A percentile compares a stretch with the other conserved stretches of the same genome.
phyloP scores from a whole-genome alignment of 2,888 invertebrate genomes.

The Drosophila borborema region DNA sequence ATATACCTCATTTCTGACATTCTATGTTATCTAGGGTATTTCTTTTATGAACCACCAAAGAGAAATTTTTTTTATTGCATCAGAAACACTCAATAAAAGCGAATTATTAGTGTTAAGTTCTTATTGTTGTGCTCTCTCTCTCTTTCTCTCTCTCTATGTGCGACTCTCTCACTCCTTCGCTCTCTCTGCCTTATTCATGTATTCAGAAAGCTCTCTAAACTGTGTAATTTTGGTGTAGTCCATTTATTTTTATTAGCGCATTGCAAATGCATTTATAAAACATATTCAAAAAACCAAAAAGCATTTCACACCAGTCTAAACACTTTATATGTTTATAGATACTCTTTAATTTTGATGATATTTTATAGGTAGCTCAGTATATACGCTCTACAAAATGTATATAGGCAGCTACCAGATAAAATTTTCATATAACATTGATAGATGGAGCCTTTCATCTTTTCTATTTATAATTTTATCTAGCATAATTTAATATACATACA shows the following conservation, averaged over 20 bases:
- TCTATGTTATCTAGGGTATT: conserved; percentile 17
- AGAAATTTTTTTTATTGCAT: conserved; percentile 76
- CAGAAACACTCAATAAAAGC: conserved; percentile 82
- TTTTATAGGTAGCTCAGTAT: no score
- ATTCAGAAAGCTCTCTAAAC: conserved; percentile 7
- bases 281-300: conserved; percentile 48
- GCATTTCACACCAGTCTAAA: conserved; percentile 12
- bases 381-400: neutral
- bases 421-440: no score
- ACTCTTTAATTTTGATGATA: neutral
- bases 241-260: conserved; percentile 27
- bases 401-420: no score
- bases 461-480: neutral
- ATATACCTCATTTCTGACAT: neutral
- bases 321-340: neutral
- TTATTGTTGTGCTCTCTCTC: conserved; percentile 13
- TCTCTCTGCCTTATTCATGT: neutral
- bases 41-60: conserved; percentile 63
- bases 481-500: neutral
- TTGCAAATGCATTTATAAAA: conserved; percentile 69
- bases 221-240: conserved; percentile 30
- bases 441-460: neutral
- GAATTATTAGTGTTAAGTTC: conserved; percentile 73
- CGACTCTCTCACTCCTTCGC: no score
- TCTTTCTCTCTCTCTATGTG: neutral